Evolutionary conservation across 2,113 vertebrate genomes (phyloP).

Genomic region (Oncorhynchus clarkii): DNA sequence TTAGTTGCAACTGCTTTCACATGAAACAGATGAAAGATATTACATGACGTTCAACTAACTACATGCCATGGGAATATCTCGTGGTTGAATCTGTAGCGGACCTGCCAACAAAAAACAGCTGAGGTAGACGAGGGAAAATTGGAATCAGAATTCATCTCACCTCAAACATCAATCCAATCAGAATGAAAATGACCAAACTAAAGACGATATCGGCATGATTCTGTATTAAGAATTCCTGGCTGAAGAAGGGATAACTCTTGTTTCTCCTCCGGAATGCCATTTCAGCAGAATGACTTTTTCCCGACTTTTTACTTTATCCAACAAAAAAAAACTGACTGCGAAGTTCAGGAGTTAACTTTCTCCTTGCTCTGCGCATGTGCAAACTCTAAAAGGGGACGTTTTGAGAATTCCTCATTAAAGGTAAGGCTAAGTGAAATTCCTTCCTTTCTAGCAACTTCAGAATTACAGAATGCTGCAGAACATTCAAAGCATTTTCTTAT

Average conservation of each 20-base stretch:
- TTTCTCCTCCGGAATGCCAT: conserved; percentile 93
- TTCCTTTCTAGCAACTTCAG: no score
- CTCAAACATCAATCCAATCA: conserved; percentile 96
- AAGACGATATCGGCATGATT: conserved; percentile 96
- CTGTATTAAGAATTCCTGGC: conserved; percentile 95
- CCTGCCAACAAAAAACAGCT: conserved; percentile 54
- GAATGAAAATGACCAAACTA: conserved; percentile 87
- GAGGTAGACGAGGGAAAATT: conserved; percentile 33
- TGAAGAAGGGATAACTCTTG: conserved; percentile 95
- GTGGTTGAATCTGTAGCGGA: neutral
- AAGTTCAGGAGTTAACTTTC: conserved; percentile 75
- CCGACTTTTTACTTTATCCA: conserved; percentile 50
- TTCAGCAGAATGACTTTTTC: conserved; percentile 36
- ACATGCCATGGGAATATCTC: neutral
- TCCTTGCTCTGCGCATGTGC: conserved; percentile 64
- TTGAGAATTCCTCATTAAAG: conserved; percentile 52
- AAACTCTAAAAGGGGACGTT: conserved; percentile 63
- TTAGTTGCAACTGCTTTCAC: neutral
- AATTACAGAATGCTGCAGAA: neutral
- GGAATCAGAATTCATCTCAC: conserved; percentile 72
- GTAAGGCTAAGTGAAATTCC: neutral
- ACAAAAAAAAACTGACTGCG: conserved; percentile 57
- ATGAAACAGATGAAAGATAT: neutral
- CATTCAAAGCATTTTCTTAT: neutral
- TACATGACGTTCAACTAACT: neutral